Conservation (phyloP, 2,797 vertebrate genomes). For the Antrozous pallidus region DNA sequence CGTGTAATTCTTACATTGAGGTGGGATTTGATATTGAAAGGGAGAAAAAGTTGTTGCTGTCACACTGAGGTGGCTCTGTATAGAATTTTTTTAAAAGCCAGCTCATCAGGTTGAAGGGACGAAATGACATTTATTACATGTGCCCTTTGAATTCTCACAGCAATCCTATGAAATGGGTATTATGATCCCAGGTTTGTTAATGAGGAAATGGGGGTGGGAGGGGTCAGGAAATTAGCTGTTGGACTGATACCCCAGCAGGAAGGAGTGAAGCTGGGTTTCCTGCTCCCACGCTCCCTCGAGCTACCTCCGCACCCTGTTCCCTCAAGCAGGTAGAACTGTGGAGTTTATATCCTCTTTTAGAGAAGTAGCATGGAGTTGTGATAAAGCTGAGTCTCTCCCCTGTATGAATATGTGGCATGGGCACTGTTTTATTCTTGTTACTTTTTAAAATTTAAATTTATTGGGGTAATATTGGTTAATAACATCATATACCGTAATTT, state of each 20-base stretch:
- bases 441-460: not conserved
- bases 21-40: constrained; percentile 1
- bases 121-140: not conserved
- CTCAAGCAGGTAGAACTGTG: fast-evolving
- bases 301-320: not conserved
- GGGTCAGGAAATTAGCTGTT: not conserved
- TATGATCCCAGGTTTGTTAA: not conserved
- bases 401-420: not conserved
- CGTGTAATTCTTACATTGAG: not conserved
- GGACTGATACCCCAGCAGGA: not conserved
- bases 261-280: not conserved
- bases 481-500: not conserved
- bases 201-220: not conserved
- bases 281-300: fast-evolving
- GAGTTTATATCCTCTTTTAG: not conserved
- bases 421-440: not conserved
- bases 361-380: not conserved
- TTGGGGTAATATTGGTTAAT: not conserved
- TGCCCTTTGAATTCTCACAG: not conserved
- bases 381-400: not conserved
- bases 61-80: not conserved
- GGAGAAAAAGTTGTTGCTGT: not conserved
- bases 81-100: not conserved
- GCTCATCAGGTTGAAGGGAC: not conserved
- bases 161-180: not conserved